Evolutionary conservation across 2,797 vertebrate species (phyloP).

Genomic region (Danio kyathit): DNA sequence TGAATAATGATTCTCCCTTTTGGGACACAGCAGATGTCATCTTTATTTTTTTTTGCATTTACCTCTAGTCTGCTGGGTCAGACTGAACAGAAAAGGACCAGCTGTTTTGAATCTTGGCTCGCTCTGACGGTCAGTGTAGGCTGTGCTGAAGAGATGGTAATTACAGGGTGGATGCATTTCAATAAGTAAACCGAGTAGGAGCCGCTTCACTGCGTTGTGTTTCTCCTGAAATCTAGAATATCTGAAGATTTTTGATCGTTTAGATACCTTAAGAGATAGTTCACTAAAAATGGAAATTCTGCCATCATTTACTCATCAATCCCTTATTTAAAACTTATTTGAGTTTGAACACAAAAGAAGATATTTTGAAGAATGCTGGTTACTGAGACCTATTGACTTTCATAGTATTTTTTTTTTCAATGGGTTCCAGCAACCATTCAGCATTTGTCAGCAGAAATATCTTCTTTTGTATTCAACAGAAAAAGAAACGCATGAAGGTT

Average conservation of each 20-base stretch:
- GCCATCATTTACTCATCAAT: too few relatives aligned
- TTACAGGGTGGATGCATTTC: conserved; percentile 31
- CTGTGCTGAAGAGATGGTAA: conserved; percentile 5
- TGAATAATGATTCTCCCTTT: conserved; percentile 18
- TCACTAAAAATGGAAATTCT: too few relatives aligned
- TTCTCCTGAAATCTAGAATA: background rate
- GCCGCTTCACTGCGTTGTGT: background rate
- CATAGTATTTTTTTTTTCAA: too few relatives aligned
- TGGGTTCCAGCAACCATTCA: too few relatives aligned
- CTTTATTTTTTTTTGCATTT: conserved; percentile 29
- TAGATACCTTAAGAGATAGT: background rate
- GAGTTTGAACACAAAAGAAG: too few relatives aligned
- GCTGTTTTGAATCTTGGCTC: conserved; percentile 28
- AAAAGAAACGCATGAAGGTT: too few relatives aligned
- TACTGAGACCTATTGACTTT: too few relatives aligned
- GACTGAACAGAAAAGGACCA: conserved; percentile 23
- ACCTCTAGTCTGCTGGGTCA: conserved; percentile 12
- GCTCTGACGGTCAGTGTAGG: conserved; percentile 48
- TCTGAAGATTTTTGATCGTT: background rate
- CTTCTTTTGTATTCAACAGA: too few relatives aligned
- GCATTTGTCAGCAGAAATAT: too few relatives aligned
- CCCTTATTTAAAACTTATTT: too few relatives aligned
- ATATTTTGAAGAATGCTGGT: too few relatives aligned
- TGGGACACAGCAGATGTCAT: conserved; percentile 44
- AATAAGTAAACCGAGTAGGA: conserved; percentile 14